These are phyloP conservation scores for Eumaeus atala DNA, from an alignment of 1,140 invertebrate genomes.

Conservation along the genomic window DNA sequence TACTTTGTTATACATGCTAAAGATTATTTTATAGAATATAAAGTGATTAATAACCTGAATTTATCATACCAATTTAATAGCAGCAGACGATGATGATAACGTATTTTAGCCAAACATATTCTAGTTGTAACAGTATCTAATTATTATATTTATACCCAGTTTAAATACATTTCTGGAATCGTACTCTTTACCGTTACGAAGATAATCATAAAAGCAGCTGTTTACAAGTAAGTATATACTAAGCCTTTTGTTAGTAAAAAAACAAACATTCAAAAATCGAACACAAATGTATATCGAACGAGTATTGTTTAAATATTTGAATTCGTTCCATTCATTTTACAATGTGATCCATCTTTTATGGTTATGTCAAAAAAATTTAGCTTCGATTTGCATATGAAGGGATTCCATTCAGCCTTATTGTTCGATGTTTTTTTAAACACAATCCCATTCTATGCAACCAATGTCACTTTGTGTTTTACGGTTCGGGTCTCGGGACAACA, in stretches of 20 bases:
- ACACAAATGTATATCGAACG: constrained; percentile 36
- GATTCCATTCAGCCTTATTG: constrained; percentile 33
- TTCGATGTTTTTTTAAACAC: constrained; percentile 31
- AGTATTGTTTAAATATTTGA: constrained; percentile 48
- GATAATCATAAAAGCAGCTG: not conserved
- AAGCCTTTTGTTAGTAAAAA: constrained; percentile 12
- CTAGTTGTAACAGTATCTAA: too few species aligned
- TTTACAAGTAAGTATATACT: not conserved
- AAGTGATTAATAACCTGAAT: too few species aligned
- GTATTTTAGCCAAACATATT: too few species aligned
- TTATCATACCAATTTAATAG: too few species aligned
- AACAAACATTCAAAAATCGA: constrained; percentile 39
- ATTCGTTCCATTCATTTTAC: constrained; percentile 37
- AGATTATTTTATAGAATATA: too few species aligned
- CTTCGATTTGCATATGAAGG: constrained; percentile 40
- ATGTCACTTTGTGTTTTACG: constrained; percentile 44
- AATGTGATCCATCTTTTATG: constrained; percentile 48
- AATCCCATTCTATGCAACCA: constrained; percentile 23
- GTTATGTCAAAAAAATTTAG: constrained; percentile 42
- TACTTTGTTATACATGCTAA: too few species aligned
- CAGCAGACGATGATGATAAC: too few species aligned
- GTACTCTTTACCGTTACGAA: too few species aligned
- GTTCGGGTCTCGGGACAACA: constrained; percentile 18
- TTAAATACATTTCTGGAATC: too few species aligned
- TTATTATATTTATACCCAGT: too few species aligned